These are phyloP conservation scores for Lepidonotus clava DNA, from an alignment of 2,888 invertebrate genomes.

Conservation along the genomic window DNA sequence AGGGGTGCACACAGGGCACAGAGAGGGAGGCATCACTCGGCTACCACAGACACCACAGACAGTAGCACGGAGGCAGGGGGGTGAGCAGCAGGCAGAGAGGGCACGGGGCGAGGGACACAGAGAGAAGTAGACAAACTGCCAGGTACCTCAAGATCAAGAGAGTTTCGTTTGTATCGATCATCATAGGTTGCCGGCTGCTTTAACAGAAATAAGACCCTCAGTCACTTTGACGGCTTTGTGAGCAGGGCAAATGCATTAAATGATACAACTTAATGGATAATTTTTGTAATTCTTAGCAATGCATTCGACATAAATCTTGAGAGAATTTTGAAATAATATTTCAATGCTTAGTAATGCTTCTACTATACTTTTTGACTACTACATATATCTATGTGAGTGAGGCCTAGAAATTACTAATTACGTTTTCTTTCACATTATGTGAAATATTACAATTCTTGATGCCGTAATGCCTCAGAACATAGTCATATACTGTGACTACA, in stretches of 20 bases:
- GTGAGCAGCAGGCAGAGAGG: too few relatives aligned
- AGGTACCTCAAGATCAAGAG: slow-evolving; percentile 41
- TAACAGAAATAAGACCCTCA: slow-evolving; percentile 26
- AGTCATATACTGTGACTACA: too few relatives aligned
- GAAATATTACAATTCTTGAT: too few relatives aligned
- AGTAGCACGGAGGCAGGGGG: not conserved
- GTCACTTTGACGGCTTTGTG: not conserved
- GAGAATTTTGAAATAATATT: not conserved
- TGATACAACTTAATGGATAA: not conserved
- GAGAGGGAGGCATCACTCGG: too few relatives aligned
- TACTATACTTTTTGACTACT: too few relatives aligned
- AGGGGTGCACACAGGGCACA: not conserved
- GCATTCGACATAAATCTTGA: not conserved
- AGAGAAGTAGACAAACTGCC: slow-evolving; percentile 18
- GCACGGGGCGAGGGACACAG: not conserved
- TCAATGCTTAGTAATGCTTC: not conserved
- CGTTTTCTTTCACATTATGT: too few relatives aligned
- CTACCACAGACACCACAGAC: too few relatives aligned
- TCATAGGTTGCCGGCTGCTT: slow-evolving; percentile 33
- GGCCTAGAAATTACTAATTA: too few relatives aligned
- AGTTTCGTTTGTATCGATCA: slow-evolving; percentile 16
- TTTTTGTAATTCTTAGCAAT: not conserved
- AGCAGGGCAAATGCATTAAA: not conserved
- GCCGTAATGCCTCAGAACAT: too few relatives aligned
- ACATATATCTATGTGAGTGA: too few relatives aligned